These are phyloP conservation scores for Malurus leucopterus DNA, from an alignment of 2,797 vertebrate species.

Conservation along the genomic window DNA sequence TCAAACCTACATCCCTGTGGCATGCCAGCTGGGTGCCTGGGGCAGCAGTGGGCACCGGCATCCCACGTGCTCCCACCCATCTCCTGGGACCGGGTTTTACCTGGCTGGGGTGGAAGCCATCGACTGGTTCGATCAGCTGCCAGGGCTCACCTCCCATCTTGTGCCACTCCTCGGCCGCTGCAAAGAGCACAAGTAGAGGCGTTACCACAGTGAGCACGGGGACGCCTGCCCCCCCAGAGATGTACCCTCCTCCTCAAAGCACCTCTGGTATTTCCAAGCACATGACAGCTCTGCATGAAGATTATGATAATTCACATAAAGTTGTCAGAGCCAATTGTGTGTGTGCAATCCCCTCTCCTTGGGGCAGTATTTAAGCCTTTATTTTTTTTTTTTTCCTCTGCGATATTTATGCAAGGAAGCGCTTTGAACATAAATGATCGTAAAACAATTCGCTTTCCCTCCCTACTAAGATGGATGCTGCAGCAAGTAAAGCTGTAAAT, in stretches of 20 bases:
- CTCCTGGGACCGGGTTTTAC: background rate
- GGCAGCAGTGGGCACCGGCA: rapidly evolving
- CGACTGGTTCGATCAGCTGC: constrained; percentile 72
- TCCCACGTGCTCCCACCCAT: rapidly evolving
- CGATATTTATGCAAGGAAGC: constrained; percentile 2
- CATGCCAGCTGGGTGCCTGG: rapidly evolving
- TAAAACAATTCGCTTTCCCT: constrained; percentile 16
- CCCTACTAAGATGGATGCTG: background rate
- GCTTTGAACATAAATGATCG: background rate
- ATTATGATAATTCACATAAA: background rate
- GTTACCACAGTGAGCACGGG: background rate
- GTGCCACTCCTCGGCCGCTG: constrained; percentile 66
- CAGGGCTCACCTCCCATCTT: constrained; percentile 66
- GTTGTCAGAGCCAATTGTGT: background rate
- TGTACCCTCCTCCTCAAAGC: background rate
- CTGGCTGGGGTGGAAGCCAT: constrained; percentile 79
- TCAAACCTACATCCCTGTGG: rapidly evolving
- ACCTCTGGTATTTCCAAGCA: background rate
- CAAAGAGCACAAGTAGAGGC: background rate
- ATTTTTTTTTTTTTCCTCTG: background rate
- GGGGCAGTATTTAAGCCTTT: constrained; percentile 18
- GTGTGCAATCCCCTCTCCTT: background rate
- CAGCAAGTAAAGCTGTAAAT: constrained; percentile 19
- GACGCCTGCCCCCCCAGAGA: rapidly evolving
- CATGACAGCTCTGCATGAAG: background rate